phyloP scores from a whole-genome alignment of 2,797 vertebrate species.

The Rhinogobio ventralis region DNA sequence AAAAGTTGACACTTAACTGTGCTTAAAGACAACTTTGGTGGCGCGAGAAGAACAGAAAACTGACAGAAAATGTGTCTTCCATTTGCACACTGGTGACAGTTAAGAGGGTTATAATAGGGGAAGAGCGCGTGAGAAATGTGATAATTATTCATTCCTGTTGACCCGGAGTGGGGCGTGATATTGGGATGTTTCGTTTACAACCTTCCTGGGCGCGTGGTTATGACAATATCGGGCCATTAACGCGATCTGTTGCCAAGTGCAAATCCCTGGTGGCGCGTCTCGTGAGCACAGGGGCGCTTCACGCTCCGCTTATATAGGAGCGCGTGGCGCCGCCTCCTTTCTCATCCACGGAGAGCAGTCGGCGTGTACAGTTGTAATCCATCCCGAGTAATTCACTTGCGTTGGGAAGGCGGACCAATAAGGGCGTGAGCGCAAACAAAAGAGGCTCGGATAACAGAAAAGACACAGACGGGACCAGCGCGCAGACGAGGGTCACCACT shows the following conservation, averaged over 20 bases:
- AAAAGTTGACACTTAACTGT: neutral
- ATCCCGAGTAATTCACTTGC: constrained; percentile 71
- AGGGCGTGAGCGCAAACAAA: constrained; percentile 45
- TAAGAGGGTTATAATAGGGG: neutral
- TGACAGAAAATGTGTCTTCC: neutral
- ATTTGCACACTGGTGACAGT: constrained; percentile 13
- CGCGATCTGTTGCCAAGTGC: constrained; percentile 4
- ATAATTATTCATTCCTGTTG: neutral
- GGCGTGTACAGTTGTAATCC: constrained; percentile 65
- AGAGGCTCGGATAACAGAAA: constrained; percentile 22
- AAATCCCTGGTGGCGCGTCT: constrained; percentile 50
- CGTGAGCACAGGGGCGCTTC: constrained; percentile 70
- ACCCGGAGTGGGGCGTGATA: constrained; percentile 50
- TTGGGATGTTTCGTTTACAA: constrained; percentile 61
- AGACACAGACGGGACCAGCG: constrained; percentile 21
- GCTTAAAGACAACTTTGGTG: constrained; percentile 14
- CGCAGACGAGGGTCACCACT: neutral
- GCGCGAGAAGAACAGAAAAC: neutral
- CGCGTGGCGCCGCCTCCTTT: constrained; percentile 70
- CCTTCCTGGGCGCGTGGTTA: constrained; percentile 22
- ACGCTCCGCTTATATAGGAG: constrained; percentile 69
- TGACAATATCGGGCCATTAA: constrained; percentile 53
- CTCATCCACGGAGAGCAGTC: constrained; percentile 70
- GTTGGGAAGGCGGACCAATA: constrained; percentile 70
- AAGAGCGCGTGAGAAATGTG: constrained; percentile 12